Base-by-base conservation (phyloP, 2,888 invertebrate genomes). In the Zonitis immaculata region DNA sequence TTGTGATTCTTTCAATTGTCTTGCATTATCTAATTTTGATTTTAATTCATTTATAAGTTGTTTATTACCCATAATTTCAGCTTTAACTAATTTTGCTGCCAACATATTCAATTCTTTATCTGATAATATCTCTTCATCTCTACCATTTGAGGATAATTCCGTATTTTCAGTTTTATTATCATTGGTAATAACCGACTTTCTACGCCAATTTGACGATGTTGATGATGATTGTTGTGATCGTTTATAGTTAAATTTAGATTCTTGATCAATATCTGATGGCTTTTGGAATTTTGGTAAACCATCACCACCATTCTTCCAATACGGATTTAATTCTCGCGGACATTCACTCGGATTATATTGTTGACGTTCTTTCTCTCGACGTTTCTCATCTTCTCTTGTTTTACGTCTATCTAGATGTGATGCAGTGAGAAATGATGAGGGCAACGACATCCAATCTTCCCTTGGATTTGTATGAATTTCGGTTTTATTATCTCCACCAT, bases 31-130 rank as follows among this genome's bases (percentile, higher is more conserved):
- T 42, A 96, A 74, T 72, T 92, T 86, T 3, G 74, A 69, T 74
- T 90, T 91, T 43, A 96, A 76, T 69, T 89, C 82, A 30, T 75
- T 71, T 0, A 87, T 87, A 49, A 88, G 72, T 57, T 82, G 81
- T 69, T 73, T 76, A 71, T 96, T 86, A 14, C 95, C 96, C 81
- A 94, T 83, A 64, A 99, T 84, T 82, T 98, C 95, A 11, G 97
- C 96, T 78, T 95, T 95, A 0, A 98, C 79, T 58, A 95, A 83
- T 77, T 89, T 93, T 1, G 96, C 94, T 35, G 87, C 93, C 39
- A 99, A 73, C 64, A 87, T 86, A 76, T 98, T 99, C 82, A 95
- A 84, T 73, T 97, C 90, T 62, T 86, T 85, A 75, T 91, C 88
- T 42, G 86, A 85, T 14, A 90, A 74, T 63, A 59, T 49, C 44